Conservation (phyloP, 1,140 invertebrate species). For the Pseudomyrmex cubaensis region DNA sequence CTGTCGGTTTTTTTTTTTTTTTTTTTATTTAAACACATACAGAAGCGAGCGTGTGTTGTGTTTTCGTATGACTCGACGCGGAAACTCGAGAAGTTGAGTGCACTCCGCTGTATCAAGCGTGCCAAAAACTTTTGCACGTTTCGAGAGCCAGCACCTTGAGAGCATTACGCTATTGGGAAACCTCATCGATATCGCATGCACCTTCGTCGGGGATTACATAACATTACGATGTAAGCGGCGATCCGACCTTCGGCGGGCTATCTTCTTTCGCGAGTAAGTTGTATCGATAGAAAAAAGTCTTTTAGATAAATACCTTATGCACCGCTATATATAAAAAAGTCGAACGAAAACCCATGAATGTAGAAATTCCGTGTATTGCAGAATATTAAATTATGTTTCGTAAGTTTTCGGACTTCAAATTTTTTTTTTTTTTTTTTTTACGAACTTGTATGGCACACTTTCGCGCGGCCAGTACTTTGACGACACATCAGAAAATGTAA, state of each 20-base stretch:
- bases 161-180: conserved; percentile 41
- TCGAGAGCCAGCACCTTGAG: conserved; percentile 39
- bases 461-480: not conserved
- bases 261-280: conserved; percentile 7
- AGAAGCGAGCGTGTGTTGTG: not conserved
- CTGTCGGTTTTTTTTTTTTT: not conserved
- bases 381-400: not conserved
- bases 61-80: not conserved
- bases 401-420: no score
- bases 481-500: not conserved
- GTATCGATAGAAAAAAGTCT: not conserved
- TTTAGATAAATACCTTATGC: not conserved
- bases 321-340: not conserved
- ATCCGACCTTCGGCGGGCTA: conserved; percentile 7
- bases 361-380: not conserved
- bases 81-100: conserved; percentile 1
- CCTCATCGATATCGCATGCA: conserved; percentile 41
- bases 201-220: conserved; percentile 32
- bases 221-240: conserved; percentile 10
- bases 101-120: conserved; percentile 33
- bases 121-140: conserved; percentile 29
- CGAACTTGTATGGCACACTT: not conserved
- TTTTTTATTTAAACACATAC: not conserved
- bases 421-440: not conserved
- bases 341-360: not conserved